phyloP scores from a whole-genome alignment of 1,140 invertebrate species.

The Riptortus pedestris region DNA sequence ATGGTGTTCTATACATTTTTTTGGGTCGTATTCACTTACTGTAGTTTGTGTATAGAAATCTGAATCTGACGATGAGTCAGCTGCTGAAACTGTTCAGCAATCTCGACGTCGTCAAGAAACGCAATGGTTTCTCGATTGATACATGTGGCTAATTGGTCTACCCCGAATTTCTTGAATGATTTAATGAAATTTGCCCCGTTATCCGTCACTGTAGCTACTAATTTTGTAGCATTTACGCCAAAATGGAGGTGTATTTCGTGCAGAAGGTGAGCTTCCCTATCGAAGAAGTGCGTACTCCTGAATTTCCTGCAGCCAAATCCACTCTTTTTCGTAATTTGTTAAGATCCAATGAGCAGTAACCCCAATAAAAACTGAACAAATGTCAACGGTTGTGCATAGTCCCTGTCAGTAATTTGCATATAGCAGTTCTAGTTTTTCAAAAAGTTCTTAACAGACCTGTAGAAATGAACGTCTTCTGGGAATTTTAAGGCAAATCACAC shows the following conservation, averaged over 20 bases:
- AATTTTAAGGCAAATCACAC: no score
- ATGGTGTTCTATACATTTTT: no score
- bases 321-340: background rate
- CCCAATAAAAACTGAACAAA: background rate
- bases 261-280: conserved; percentile 28
- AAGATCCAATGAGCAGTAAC: no score
- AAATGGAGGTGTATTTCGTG: conserved; percentile 25
- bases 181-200: conserved; percentile 32
- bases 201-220: conserved; percentile 31
- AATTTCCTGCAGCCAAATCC: background rate
- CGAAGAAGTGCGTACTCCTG: conserved; percentile 24
- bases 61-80: background rate
- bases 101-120: no score
- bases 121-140: no score
- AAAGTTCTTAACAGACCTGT: no score
- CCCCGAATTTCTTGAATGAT: conserved; percentile 30
- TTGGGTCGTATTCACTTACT: background rate
- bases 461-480: no score
- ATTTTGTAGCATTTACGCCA: conserved; percentile 27
- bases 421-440: no score
- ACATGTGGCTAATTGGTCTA: background rate
- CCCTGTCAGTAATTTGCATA: no score
- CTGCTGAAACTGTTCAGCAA: background rate
- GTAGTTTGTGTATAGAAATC: background rate
- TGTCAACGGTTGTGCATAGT: background rate